Conservation (phyloP, 2,113 vertebrate genomes). For the Setophaga coronata region DNA sequence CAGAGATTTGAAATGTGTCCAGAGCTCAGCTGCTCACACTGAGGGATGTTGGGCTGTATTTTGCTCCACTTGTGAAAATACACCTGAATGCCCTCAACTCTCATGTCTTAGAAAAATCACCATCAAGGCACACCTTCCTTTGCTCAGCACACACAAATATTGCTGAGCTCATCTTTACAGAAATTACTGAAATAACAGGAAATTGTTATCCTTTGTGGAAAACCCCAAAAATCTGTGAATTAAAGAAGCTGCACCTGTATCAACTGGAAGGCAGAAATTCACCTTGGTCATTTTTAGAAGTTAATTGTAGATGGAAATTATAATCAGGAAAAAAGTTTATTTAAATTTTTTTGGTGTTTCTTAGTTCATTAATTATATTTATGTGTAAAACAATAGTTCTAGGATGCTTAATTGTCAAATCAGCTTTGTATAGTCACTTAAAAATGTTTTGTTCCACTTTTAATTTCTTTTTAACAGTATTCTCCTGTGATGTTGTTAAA, state of each 20-base stretch:
- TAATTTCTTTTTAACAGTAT: neutral
- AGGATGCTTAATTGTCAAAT: neutral
- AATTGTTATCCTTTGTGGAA: neutral
- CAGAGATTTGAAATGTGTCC: neutral
- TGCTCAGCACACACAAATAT: neutral
- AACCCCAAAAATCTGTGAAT: neutral
- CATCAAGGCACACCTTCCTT: neutral
- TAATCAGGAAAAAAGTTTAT: neutral
- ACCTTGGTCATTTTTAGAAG: neutral
- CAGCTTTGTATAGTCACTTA: neutral
- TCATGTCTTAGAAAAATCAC: rapidly evolving
- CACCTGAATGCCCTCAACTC: neutral
- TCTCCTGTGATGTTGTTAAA: neutral
- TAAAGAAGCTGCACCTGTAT: neutral
- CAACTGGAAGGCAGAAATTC: neutral
- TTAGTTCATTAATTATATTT: neutral
- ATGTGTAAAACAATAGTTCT: neutral
- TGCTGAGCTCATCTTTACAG: neutral
- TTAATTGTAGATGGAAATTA: neutral
- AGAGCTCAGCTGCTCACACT: neutral
- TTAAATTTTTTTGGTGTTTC: neutral
- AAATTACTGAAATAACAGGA: neutral
- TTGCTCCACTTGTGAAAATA: neutral
- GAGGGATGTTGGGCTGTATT: neutral
- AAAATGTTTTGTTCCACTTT: neutral